Evolutionary conservation across 2,888 invertebrate genomes (phyloP), one percentile per base, ranked within the genome.

Genomic region (Agonopterix alstromeriana): DNA sequence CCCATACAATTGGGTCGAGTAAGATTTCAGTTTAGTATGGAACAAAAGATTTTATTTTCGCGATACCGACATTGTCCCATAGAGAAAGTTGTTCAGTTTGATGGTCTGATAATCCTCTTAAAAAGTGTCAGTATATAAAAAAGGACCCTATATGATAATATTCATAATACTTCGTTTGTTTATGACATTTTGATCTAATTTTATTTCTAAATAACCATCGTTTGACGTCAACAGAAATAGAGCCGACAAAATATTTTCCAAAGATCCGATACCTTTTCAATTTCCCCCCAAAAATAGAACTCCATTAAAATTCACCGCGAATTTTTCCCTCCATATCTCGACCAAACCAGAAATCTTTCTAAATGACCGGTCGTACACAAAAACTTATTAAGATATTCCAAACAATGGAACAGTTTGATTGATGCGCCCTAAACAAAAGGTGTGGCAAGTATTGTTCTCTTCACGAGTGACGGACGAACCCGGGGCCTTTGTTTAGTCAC

Each of bases 361-460:
- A 83, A 85, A 80, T 82, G 85, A 84, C 83, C 85, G 82, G 73
- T 70, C 75, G 72, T 63, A 65, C 69, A 85, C 77, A 87, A 86
- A 82, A 85, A 82, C 73, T 82, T 87, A 86, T 86, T 86, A 87
- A 86, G 86, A 86, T 82, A 85, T 76, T 64, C 69, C 82, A 80
- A 81, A 86, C 87, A 87, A 86, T 73, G 78, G 45, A 63, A 40
- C 61, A 59, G 49, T 48, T 64, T 86, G 87, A 88, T 88, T 84
- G 87, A 88, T 88, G 87, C 69, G 67, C 61, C 63, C 66, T 62
- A 76, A 79, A 88, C 87, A 86, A 87, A 82, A 77, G 79, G 67
- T 67, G 64, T 65, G 66, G 55, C 59, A 52, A 60, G 63, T 70
- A 77, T 84, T 83, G 83, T 83, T 80, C 70, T 59, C 48, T 51